phyloP scores from a whole-genome alignment of 2,797 vertebrate species.

The Mareca strepera region DNA sequence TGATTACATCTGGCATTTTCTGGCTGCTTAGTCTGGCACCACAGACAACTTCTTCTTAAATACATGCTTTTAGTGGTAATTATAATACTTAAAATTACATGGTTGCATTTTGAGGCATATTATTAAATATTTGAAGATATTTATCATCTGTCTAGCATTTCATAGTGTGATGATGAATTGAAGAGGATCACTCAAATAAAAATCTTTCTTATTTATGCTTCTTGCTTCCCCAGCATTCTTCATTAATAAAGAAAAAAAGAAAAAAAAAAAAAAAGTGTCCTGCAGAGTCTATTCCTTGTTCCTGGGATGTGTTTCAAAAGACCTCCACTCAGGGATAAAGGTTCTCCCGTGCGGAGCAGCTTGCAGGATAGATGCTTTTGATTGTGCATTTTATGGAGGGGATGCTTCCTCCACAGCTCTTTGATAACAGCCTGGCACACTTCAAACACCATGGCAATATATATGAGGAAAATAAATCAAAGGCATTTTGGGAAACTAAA shows the following conservation, averaged over 20 bases:
- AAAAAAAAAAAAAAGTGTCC: neutral
- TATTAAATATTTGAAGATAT: constrained; percentile 35
- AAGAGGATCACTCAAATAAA: neutral
- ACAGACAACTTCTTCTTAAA: neutral
- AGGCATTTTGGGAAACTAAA: constrained; percentile 16
- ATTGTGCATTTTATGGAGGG: constrained; percentile 41
- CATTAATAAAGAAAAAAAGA: neutral
- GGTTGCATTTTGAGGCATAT: neutral
- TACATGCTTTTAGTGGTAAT: neutral
- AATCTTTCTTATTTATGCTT: neutral
- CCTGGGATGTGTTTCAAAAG: neutral
- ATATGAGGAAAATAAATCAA: constrained; percentile 57
- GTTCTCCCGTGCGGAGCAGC: neutral
- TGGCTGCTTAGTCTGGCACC: neutral
- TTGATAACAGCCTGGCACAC: neutral
- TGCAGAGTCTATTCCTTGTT: neutral
- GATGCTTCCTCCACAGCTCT: constrained; percentile 20
- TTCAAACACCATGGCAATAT: neutral
- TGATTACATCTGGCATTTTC: neutral
- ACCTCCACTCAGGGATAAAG: neutral
- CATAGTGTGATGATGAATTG: neutral
- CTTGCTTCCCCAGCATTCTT: neutral
- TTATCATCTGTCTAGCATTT: neutral
- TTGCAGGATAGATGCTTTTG: constrained; percentile 31
- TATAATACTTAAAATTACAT: neutral